Percentiles rank a stretch among this genome's conserved stretches.
These are phyloP conservation scores for Pissodes strobi DNA, from an alignment of 1,140 invertebrate species.

Conservation along the genomic window DNA sequence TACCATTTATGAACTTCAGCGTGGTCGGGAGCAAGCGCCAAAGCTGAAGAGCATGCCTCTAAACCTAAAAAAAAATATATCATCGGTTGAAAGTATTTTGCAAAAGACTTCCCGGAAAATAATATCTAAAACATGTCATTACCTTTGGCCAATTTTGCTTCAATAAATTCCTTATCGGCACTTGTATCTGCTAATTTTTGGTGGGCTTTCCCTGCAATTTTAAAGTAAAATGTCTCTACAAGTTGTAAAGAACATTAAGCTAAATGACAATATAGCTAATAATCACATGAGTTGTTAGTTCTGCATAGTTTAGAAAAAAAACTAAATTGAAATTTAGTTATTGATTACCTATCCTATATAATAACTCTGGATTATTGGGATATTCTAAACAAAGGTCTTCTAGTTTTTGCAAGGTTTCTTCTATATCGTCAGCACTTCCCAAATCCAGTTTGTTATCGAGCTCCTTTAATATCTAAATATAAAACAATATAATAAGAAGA, in stretches of 20 bases:
- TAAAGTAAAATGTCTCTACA: background rate
- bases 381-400: slow-evolving; percentile 54
- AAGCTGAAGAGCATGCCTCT: slow-evolving; percentile 63
- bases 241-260: too few species aligned
- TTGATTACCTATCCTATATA: slow-evolving; percentile 57
- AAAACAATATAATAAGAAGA: too few species aligned
- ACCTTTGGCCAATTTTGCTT: slow-evolving; percentile 64
- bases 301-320: background rate
- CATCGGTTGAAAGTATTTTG: too few species aligned
- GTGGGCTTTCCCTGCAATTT: slow-evolving; percentile 60
- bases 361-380: slow-evolving; percentile 60
- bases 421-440: slow-evolving; percentile 37
- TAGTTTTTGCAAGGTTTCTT: slow-evolving; percentile 51
- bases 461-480: slow-evolving; percentile 39
- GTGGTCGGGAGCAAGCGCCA: slow-evolving; percentile 61
- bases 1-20: slow-evolving; percentile 79
- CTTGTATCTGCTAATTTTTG: slow-evolving; percentile 59
- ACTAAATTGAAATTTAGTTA: background rate
- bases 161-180: slow-evolving; percentile 59
- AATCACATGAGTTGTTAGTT: background rate
- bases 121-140: slow-evolving; percentile 26
- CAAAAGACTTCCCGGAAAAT: too few species aligned
- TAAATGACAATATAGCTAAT: too few species aligned
- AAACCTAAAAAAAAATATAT: slow-evolving; percentile 60
- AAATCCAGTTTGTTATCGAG: slow-evolving; percentile 50